Evolutionary conservation across 2,888 invertebrate species (phyloP).

Genomic region (Heteropelma amictum): DNA sequence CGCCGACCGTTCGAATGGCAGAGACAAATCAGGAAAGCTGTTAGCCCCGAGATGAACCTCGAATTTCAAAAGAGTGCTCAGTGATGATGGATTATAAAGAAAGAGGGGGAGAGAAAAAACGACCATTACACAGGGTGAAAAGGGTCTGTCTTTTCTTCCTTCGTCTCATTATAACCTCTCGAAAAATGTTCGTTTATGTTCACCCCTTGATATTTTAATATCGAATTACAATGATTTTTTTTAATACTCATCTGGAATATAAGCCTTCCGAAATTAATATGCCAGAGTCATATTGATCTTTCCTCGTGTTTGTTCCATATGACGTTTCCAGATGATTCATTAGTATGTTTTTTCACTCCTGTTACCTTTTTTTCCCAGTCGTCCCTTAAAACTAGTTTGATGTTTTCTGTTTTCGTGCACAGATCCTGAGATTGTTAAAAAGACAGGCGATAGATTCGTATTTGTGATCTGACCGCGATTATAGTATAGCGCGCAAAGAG

Average conservation of each 20-base stretch:
- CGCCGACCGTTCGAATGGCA: background rate
- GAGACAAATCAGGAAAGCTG: slow-evolving; percentile 14
- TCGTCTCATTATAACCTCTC: slow-evolving; percentile 14
- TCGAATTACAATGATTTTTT: slow-evolving; percentile 49
- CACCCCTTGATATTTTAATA: slow-evolving; percentile 51
- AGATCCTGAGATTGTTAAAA: slow-evolving; percentile 13
- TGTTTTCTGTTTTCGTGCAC: background rate
- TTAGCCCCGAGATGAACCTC: slow-evolving; percentile 7
- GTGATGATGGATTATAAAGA: slow-evolving; percentile 28
- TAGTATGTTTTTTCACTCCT: slow-evolving; percentile 1
- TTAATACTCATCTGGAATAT: slow-evolving; percentile 4
- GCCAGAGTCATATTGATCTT: slow-evolving; percentile 8
- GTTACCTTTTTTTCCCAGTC: background rate
- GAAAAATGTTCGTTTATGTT: slow-evolving; percentile 18
- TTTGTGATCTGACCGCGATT: background rate
- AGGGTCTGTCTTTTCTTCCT: slow-evolving; percentile 36
- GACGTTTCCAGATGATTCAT: slow-evolving; percentile 31
- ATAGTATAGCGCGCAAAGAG: background rate
- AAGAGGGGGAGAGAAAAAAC: background rate
- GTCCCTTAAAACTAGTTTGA: background rate
- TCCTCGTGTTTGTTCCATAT: background rate
- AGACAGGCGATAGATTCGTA: slow-evolving; percentile 3
- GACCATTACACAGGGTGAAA: slow-evolving; percentile 6
- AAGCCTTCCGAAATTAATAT: slow-evolving; percentile 42
- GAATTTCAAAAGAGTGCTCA: slow-evolving; percentile 39